Evolutionary conservation across 2,113 vertebrate species (phyloP).

Genomic region (Sciurus niger): DNA sequence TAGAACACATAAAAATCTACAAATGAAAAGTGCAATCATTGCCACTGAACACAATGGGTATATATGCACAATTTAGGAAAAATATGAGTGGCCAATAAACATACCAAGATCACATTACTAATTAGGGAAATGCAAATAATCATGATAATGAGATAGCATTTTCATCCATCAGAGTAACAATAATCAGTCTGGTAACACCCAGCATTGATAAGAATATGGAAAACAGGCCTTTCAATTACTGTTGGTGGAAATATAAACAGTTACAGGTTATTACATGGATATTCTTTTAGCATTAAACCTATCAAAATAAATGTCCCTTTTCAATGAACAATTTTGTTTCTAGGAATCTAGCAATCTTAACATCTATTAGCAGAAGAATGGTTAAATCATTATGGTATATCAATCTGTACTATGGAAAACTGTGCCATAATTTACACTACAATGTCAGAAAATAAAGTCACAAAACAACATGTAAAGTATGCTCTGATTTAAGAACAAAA

Average conservation of each 20-base stretch:
- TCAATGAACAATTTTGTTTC: slow-evolving; percentile 28
- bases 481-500: slow-evolving; percentile 34
- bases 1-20: not conserved
- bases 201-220: not conserved
- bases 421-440: not conserved
- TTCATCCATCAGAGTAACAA: slow-evolving; percentile 16
- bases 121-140: slow-evolving; percentile 48
- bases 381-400: slow-evolving; percentile 22
- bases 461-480: slow-evolving; percentile 47
- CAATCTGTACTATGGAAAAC: slow-evolving; percentile 32
- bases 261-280: not conserved
- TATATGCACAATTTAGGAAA: not conserved
- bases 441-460: slow-evolving; percentile 51
- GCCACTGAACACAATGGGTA: not conserved
- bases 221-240: slow-evolving; percentile 32
- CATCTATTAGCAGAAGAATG: not conserved
- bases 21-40: slow-evolving; percentile 35
- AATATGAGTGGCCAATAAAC: not conserved
- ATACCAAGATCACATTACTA: slow-evolving; percentile 36
- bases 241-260: slow-evolving; percentile 6
- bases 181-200: not conserved
- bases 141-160: slow-evolving; percentile 5
- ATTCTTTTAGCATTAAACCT: slow-evolving; percentile 51
- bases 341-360: slow-evolving; percentile 33
- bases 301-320: slow-evolving; percentile 51